phyloP scores from a whole-genome alignment of 2,888 invertebrate species.

The Hedya salicella region DNA sequence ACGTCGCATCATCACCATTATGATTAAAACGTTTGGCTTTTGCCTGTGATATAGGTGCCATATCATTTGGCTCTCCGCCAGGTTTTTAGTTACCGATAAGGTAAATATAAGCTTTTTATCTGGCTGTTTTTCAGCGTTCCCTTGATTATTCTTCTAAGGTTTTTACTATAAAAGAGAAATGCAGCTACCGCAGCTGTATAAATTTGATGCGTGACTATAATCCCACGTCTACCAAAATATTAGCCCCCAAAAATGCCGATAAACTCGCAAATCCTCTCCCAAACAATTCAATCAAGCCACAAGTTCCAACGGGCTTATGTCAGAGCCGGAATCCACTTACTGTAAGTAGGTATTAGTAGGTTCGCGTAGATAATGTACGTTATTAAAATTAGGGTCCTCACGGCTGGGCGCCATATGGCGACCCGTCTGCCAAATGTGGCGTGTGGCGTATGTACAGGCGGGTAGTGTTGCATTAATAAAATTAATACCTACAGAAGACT shows the following conservation, averaged over 20 bases:
- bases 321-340: constrained; percentile 30
- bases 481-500: no score
- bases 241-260: constrained; percentile 15
- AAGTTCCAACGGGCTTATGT: constrained; percentile 23
- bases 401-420: constrained; percentile 50
- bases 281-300: constrained; percentile 37
- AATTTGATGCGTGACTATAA: neutral
- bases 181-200: neutral
- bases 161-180: neutral
- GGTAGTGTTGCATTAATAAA: neutral
- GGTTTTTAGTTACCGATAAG: no score
- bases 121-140: no score
- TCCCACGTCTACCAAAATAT: neutral
- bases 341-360: constrained; percentile 22
- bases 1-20: no score
- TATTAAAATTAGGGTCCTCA: constrained; percentile 41
- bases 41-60: no score
- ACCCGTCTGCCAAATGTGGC: constrained; percentile 38
- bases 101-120: no score
- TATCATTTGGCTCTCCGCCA: no score
- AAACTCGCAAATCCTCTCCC: constrained; percentile 4
- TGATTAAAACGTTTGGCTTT: no score
- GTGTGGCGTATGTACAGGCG: constrained; percentile 13
- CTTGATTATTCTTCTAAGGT: no score
- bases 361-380: constrained; percentile 31